Conservation (phyloP, 92 coral and sea anemone genomes). For the Phymanthus crucifer region DNA sequence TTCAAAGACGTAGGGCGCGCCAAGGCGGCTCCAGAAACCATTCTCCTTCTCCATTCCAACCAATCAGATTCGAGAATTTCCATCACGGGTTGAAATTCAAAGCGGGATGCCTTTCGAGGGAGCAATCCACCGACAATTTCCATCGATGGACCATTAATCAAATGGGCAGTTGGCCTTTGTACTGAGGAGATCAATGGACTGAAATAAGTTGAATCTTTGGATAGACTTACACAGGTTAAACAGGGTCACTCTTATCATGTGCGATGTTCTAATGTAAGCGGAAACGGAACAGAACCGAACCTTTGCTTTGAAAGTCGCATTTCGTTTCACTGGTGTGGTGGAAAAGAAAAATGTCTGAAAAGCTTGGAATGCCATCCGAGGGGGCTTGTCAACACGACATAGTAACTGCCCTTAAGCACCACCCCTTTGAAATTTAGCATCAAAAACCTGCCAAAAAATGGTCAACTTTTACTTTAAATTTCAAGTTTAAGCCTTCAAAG, state of each 20-base stretch:
- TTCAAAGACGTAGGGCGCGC: constrained; percentile 34
- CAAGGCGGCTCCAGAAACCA: constrained; percentile 40
- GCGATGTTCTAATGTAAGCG: constrained; percentile 33
- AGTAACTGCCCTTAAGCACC: neutral
- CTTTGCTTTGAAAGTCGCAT: constrained; percentile 17
- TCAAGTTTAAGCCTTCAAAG: too few species aligned
- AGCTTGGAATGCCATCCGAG: constrained; percentile 20
- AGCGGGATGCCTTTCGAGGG: constrained; percentile 40
- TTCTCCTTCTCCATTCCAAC: constrained; percentile 20
- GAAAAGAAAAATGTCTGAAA: neutral
- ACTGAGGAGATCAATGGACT: constrained; percentile 13
- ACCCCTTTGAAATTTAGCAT: neutral
- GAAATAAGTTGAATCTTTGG: constrained; percentile 15
- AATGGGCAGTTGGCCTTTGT: constrained; percentile 35
- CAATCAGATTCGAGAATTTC: constrained; percentile 22
- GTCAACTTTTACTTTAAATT: neutral
- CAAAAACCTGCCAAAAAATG: neutral
- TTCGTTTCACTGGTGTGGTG: constrained; percentile 8
- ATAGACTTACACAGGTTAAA: constrained; percentile 35
- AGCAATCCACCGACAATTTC: constrained; percentile 22
- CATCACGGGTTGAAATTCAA: constrained; percentile 20
- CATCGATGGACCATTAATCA: constrained; percentile 45
- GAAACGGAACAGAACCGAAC: constrained; percentile 28
- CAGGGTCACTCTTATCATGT: constrained; percentile 34
- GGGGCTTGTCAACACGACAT: constrained; percentile 11